Conservation (phyloP, 1,140 invertebrate genomes). For the Drosophila navojoa region DNA sequence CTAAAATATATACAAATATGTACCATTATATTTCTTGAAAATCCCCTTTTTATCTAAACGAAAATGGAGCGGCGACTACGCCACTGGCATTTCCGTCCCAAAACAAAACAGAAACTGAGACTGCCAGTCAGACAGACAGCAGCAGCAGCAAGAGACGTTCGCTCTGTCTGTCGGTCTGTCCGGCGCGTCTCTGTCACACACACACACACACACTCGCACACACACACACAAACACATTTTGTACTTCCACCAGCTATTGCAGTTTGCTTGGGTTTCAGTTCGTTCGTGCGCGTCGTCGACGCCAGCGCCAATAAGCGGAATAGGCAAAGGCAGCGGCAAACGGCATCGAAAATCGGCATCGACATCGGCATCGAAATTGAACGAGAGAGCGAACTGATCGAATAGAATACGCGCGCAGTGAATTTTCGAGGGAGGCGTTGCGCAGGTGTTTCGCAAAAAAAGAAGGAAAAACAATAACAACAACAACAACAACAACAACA, state of each 20-base stretch:
- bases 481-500: neutral
- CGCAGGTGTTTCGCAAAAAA: constrained; percentile 38
- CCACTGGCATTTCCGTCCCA: constrained; percentile 71
- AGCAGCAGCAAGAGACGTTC: constrained; percentile 55
- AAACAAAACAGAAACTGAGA: constrained; percentile 74
- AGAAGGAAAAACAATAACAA: neutral
- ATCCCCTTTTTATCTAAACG: neutral
- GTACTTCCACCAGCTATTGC: constrained; percentile 72
- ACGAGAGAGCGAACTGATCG: constrained; percentile 38
- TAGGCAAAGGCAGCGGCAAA: constrained; percentile 40
- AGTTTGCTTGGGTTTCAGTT: constrained; percentile 66
- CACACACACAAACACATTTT: constrained; percentile 26
- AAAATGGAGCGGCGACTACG: constrained; percentile 39
- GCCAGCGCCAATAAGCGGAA: constrained; percentile 57
- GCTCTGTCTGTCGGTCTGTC: constrained; percentile 36
- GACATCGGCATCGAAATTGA: constrained; percentile 28
- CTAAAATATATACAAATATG: too few relatives aligned
- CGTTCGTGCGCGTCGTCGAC: constrained; percentile 58
- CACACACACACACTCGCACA: constrained; percentile 15
- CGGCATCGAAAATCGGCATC: constrained; percentile 27
- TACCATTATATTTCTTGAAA: too few relatives aligned
- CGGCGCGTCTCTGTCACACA: constrained; percentile 36
- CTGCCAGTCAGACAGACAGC: constrained; percentile 45
- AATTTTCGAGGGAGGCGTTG: constrained; percentile 42
- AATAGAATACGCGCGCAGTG: constrained; percentile 44